Conservation (phyloP, 2,113 vertebrate genomes). For the Anoplopoma fimbria region DNA sequence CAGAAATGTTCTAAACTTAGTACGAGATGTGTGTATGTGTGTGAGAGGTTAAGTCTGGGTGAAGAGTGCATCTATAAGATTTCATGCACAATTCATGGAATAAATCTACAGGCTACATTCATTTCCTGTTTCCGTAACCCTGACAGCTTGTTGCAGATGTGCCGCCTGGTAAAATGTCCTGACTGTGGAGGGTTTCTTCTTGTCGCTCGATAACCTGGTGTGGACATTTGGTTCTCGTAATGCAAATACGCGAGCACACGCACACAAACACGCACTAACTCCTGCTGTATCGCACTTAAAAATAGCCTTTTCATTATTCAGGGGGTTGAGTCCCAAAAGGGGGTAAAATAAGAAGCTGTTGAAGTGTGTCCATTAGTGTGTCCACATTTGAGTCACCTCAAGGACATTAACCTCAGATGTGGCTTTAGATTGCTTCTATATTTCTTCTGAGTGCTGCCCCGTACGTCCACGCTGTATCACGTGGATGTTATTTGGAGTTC, state of each 20-base stretch:
- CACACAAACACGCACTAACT: background rate
- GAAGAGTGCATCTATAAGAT: slow-evolving; percentile 24
- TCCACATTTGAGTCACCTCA: background rate
- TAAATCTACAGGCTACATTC: background rate
- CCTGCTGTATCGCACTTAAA: background rate
- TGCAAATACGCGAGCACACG: slow-evolving; percentile 4
- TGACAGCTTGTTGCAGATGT: slow-evolving; percentile 31
- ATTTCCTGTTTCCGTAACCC: slow-evolving; percentile 11
- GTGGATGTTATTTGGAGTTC: background rate
- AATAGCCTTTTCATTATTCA: slow-evolving; percentile 31
- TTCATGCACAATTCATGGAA: slow-evolving; percentile 13
- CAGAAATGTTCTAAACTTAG: slow-evolving; percentile 14
- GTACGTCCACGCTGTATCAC: background rate
- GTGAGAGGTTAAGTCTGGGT: slow-evolving; percentile 48
- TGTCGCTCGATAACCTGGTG: background rate
- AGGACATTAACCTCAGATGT: slow-evolving; percentile 8
- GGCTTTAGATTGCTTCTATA: background rate
- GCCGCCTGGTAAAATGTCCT: slow-evolving; percentile 1
- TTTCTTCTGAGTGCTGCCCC: background rate
- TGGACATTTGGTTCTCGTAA: slow-evolving; percentile 23
- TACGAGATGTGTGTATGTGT: background rate
- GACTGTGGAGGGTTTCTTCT: background rate
- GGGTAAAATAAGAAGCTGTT: slow-evolving; percentile 14
- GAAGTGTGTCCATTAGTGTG: slow-evolving; percentile 5
- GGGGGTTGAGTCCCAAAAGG: background rate